phyloP scores from a whole-genome alignment of 2,113 vertebrate species.

The Ciconia boyciana region DNA sequence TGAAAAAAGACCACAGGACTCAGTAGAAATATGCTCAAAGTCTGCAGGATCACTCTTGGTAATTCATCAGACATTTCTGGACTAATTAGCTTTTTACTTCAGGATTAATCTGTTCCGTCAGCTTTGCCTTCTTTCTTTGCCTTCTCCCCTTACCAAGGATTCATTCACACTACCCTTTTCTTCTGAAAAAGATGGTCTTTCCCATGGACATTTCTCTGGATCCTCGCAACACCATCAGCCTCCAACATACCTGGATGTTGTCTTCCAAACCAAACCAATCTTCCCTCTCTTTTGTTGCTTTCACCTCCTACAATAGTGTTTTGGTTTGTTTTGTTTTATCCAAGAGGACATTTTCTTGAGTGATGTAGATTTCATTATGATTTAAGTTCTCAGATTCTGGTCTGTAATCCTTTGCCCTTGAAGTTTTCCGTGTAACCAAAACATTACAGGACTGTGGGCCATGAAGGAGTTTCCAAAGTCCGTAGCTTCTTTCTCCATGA shows the following conservation, averaged over 20 bases:
- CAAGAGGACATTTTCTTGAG: neutral
- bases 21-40: neutral
- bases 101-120: neutral
- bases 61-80: neutral
- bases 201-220: neutral
- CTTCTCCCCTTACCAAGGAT: neutral
- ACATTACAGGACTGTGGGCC: neutral
- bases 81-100: neutral
- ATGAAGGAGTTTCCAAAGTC: neutral
- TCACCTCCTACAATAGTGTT: neutral
- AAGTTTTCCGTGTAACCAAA: neutral
- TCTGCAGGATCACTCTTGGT: neutral
- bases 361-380: neutral
- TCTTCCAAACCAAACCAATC: neutral
- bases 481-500: neutral
- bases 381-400: neutral
- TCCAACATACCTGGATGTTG: neutral
- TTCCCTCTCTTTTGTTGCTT: neutral
- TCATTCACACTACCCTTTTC: neutral
- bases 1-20: neutral
- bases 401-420: neutral
- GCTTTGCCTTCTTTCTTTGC: neutral
- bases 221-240: neutral
- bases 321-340: neutral
- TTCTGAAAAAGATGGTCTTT: neutral